phyloP scores from a whole-genome alignment of 2,797 vertebrate species.

The Premnoplex brunnescens region DNA sequence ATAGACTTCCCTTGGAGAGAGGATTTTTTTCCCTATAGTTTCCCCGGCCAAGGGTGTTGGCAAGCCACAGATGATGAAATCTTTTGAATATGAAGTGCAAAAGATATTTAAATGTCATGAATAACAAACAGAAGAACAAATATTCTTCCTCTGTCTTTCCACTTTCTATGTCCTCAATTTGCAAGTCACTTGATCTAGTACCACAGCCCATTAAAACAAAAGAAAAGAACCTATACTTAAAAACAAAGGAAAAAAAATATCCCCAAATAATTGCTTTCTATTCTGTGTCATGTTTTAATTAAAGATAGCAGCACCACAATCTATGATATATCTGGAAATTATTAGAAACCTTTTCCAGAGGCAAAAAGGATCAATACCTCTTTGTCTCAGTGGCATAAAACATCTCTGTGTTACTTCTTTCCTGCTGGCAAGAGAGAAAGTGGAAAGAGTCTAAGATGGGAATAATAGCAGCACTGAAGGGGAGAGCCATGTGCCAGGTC shows the following conservation, averaged over 20 bases:
- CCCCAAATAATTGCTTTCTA: slow-evolving; percentile 69
- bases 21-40: background rate
- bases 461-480: background rate
- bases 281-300: slow-evolving; percentile 78
- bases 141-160: background rate
- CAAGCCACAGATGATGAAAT: background rate
- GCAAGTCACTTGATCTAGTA: slow-evolving; percentile 10
- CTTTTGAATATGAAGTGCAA: slow-evolving; percentile 15
- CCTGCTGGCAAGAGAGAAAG: slow-evolving; percentile 55
- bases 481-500: background rate
- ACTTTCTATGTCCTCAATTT: background rate
- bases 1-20: background rate
- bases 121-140: slow-evolving; percentile 26
- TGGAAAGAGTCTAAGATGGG: slow-evolving; percentile 15
- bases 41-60: background rate
- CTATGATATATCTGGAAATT: slow-evolving; percentile 76
- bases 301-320: slow-evolving; percentile 74
- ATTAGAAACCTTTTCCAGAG: slow-evolving; percentile 78
- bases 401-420: slow-evolving; percentile 69
- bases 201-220: slow-evolving; percentile 33
- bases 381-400: slow-evolving; percentile 77
- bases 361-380: slow-evolving; percentile 76
- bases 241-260: background rate
- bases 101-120: slow-evolving; percentile 42
- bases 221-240: background rate